These are phyloP conservation scores for Sipha flava DNA, from an alignment of 1,140 invertebrate genomes.

Conservation along the genomic window DNA sequence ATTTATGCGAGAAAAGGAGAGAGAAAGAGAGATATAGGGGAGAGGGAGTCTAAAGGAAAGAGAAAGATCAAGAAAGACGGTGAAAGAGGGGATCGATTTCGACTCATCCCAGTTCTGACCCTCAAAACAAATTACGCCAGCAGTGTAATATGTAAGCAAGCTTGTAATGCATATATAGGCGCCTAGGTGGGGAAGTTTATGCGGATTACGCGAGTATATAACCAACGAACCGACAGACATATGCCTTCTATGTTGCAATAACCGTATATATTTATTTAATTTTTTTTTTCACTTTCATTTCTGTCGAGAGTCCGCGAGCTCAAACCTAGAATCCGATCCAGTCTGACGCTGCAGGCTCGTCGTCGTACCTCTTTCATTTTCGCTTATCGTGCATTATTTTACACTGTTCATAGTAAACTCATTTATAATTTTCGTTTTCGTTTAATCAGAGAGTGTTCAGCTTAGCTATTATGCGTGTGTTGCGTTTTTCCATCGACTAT, in stretches of 20 bases:
- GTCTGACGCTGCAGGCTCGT: constrained; percentile 16
- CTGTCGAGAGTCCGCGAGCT: constrained; percentile 18
- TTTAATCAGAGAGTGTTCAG: background rate
- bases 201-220: constrained; percentile 29
- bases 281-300: constrained; percentile 31
- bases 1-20: background rate
- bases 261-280: constrained; percentile 19
- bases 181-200: background rate
- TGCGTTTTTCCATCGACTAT: background rate
- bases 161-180: background rate
- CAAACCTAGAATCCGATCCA: background rate
- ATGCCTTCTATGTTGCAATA: constrained; percentile 29
- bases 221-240: background rate
- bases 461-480: background rate
- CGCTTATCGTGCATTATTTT: background rate
- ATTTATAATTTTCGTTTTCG: background rate
- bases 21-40: background rate
- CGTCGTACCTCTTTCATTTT: background rate
- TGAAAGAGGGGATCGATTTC: background rate
- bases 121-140: constrained; percentile 9
- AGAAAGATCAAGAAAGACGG: background rate
- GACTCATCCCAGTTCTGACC: constrained; percentile 12
- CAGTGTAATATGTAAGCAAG: background rate
- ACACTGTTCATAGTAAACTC: too few relatives aligned
- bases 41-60: background rate